A percentile compares a stretch with the other conserved stretches of the same genome.
phyloP scores from a whole-genome alignment of 2,797 vertebrate genomes.

The Bryconaethiops microstoma region DNA sequence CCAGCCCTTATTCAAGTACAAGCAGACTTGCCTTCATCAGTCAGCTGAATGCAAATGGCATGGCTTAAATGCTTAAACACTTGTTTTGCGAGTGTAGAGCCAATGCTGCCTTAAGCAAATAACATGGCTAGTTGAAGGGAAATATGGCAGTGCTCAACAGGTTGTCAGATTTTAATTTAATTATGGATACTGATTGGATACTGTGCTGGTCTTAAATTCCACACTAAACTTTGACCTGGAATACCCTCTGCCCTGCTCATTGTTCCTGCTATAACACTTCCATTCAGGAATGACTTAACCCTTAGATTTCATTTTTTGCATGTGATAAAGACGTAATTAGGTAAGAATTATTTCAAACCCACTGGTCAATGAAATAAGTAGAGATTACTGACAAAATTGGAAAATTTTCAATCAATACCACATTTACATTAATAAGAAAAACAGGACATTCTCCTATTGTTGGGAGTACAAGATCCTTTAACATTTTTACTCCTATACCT shows the following conservation, averaged over 20 bases:
- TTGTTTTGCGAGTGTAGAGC: background rate
- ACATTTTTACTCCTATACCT: too few relatives aligned
- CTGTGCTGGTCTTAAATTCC: background rate
- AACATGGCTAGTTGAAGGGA: background rate
- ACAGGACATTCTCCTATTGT: too few relatives aligned
- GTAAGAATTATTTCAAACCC: too few relatives aligned
- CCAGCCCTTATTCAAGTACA: background rate
- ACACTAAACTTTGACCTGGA: background rate
- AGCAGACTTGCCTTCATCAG: background rate
- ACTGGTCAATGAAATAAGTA: too few relatives aligned
- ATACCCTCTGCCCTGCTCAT: background rate
- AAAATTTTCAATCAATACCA: too few relatives aligned
- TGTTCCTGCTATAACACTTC: background rate
- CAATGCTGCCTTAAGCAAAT: constrained; percentile 6
- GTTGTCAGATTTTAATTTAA: constrained; percentile 9
- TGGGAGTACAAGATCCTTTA: too few relatives aligned
- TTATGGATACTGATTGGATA: background rate
- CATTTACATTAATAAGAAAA: too few relatives aligned
- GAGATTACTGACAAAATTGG: too few relatives aligned
- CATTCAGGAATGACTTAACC: background rate
- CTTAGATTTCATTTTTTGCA: background rate
- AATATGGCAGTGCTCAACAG: background rate
- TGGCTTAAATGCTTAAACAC: background rate
- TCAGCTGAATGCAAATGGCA: background rate
- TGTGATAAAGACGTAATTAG: background rate